phyloP scores from a whole-genome alignment of 1,140 invertebrate genomes.

The Drosophila kurseongensis region DNA sequence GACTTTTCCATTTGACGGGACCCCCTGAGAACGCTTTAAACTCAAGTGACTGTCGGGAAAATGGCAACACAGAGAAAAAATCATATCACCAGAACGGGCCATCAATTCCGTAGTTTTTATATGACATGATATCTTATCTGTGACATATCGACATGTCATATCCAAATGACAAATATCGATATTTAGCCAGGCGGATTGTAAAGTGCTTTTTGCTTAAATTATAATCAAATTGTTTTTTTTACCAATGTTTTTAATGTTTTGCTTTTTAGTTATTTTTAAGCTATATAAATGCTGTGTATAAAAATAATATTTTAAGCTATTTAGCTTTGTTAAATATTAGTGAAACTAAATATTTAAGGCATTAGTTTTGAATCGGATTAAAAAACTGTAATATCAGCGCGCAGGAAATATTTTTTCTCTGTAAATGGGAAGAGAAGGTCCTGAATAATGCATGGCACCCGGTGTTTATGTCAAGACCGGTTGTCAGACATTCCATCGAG shows the following conservation, averaged over 20 bases:
- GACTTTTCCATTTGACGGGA: background rate
- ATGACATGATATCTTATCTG: background rate
- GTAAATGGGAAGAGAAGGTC: background rate
- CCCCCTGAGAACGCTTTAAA: background rate
- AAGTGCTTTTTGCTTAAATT: background rate
- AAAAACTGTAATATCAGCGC: background rate
- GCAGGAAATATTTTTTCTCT: background rate
- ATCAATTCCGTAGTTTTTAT: background rate
- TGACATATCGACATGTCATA: background rate
- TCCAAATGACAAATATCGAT: background rate
- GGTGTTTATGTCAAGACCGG: conserved; percentile 46
- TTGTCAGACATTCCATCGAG: conserved; percentile 39
- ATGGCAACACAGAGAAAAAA: background rate
- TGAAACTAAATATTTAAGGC: too few relatives aligned
- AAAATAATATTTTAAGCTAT: too few relatives aligned
- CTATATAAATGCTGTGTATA: too few relatives aligned
- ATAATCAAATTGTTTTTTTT: background rate
- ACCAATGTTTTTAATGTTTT: too few relatives aligned
- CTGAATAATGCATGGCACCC: conserved; percentile 44
- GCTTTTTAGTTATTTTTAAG: too few relatives aligned
- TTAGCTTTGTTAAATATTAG: too few relatives aligned
- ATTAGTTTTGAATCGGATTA: too few relatives aligned
- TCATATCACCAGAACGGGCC: background rate
- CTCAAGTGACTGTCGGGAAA: conserved; percentile 1
- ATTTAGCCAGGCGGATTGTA: too few relatives aligned